These are phyloP conservation scores for Leptobrachium leishanense DNA, from an alignment of 2,113 vertebrate species.

Conservation along the genomic window DNA sequence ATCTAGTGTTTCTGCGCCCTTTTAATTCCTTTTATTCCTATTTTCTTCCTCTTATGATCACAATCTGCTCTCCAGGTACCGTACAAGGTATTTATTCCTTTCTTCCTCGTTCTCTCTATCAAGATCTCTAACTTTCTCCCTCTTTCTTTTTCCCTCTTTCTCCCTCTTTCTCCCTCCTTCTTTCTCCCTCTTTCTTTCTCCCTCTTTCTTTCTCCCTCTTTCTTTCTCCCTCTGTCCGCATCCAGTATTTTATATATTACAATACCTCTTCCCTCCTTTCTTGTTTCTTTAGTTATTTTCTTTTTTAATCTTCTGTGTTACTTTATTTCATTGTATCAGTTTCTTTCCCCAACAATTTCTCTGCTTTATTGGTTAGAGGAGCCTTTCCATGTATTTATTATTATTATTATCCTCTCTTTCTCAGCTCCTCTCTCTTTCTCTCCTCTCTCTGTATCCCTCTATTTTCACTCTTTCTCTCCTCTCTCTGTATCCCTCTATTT, in stretches of 20 bases:
- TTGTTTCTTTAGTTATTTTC: not conserved
- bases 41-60: no score
- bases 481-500: no score
- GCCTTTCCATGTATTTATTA: no score
- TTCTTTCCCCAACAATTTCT: no score
- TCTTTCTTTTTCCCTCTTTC: not conserved
- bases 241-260: not conserved
- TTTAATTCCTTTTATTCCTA: not conserved
- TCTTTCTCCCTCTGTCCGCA: not conserved
- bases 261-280: conserved; percentile 8
- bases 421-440: no score
- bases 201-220: not conserved
- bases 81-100: not conserved
- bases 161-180: not conserved
- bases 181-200: not conserved
- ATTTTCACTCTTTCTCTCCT: no score
- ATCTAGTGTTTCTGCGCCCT: no score
- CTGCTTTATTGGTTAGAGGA: no score
- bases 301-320: not conserved
- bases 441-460: no score
- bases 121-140: not conserved
- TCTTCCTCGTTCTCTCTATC: conserved; percentile 28
- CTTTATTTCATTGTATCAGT: no score
- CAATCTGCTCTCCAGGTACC: not conserved
- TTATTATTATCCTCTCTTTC: no score